Percentiles rank a stretch among this genome's conserved stretches.
These are phyloP conservation scores for Anodontia alba DNA, from an alignment of 2,888 invertebrate species.

Conservation along the genomic window DNA sequence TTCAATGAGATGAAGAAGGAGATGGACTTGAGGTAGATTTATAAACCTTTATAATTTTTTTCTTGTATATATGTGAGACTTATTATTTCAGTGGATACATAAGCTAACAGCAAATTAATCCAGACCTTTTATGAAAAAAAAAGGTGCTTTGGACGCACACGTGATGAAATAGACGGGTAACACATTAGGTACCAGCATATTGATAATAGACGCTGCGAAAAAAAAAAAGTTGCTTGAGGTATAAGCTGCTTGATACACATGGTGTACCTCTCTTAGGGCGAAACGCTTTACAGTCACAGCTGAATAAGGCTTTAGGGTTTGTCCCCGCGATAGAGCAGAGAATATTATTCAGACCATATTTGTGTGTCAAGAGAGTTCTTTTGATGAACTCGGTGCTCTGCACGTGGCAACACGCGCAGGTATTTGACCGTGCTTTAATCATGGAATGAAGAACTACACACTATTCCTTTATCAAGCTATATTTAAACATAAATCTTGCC, in stretches of 20 bases:
- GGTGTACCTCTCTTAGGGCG: slow-evolving; percentile 14
- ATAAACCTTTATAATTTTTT: too few relatives aligned
- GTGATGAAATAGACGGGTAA: too few relatives aligned
- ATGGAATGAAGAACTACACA: neutral
- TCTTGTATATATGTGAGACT: too few relatives aligned
- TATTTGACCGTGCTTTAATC: neutral
- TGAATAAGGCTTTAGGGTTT: slow-evolving; percentile 1
- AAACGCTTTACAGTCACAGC: slow-evolving; percentile 6
- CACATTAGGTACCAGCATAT: neutral
- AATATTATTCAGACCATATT: slow-evolving; percentile 1
- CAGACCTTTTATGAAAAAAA: neutral
- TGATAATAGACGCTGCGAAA: neutral
- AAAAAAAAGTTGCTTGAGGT: slow-evolving; percentile 7
- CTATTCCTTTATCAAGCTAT: neutral
- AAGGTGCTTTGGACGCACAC: neutral
- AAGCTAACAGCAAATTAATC: too few relatives aligned
- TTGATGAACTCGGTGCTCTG: neutral
- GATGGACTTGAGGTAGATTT: neutral
- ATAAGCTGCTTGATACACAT: slow-evolving; percentile 3
- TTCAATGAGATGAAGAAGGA: neutral
- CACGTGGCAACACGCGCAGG: neutral
- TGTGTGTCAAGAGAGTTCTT: neutral
- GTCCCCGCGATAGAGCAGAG: neutral
- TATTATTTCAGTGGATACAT: too few relatives aligned
- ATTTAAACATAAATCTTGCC: neutral